phyloP scores from a whole-genome alignment of 2,113 vertebrate species.

The Rhipidura dahli region DNA sequence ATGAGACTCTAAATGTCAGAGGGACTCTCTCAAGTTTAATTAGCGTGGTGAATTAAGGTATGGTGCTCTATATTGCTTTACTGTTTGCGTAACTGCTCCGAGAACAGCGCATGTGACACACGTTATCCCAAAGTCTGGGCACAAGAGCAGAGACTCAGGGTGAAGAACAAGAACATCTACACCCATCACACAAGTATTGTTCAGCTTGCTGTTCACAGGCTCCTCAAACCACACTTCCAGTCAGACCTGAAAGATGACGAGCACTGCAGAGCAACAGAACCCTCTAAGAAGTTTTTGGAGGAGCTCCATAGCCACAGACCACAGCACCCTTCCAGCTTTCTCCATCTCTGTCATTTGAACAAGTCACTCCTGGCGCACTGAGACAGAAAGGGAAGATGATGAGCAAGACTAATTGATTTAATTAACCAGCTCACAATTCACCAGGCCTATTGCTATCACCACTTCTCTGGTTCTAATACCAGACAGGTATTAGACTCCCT shows the following conservation, averaged over 20 bases:
- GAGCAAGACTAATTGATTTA: background rate
- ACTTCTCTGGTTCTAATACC: background rate
- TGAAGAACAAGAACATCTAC: background rate
- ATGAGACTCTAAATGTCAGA: conserved; percentile 31
- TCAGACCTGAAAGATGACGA: background rate
- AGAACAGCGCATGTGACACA: background rate
- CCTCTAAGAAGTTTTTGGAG: background rate
- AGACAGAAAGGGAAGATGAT: background rate
- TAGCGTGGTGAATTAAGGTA: conserved; percentile 4
- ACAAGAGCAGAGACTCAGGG: background rate
- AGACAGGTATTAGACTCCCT: background rate
- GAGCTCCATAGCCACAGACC: background rate
- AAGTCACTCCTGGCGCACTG: background rate
- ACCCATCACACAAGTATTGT: background rate
- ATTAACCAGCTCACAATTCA: background rate
- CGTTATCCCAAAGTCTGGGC: background rate
- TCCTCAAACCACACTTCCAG: background rate
- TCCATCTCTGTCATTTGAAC: background rate
- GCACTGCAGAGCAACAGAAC: background rate
- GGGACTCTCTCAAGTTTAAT: conserved; percentile 18
- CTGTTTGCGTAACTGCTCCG: conserved; percentile 1
- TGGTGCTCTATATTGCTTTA: background rate
- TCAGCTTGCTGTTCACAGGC: background rate
- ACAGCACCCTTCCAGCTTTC: background rate
- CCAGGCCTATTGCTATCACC: background rate